Conservation (phyloP, 2,888 invertebrate genomes). For the Pemphredon lugubris region DNA sequence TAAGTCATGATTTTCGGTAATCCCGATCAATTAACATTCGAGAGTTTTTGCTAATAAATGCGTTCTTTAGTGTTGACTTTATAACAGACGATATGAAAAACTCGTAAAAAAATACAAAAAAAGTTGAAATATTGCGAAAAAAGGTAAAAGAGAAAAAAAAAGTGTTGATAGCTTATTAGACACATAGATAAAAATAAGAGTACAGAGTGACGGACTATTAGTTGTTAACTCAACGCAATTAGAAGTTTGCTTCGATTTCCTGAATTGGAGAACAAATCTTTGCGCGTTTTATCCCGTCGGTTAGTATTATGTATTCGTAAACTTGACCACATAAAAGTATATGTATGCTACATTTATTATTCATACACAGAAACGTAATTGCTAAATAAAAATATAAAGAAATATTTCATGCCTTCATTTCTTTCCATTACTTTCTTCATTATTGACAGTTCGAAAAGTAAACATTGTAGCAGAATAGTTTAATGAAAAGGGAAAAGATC, state of each 20-base stretch:
- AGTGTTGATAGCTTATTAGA: slow-evolving; percentile 73
- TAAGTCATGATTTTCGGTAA: slow-evolving; percentile 58
- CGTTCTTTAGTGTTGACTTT: slow-evolving; percentile 76
- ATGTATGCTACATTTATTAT: slow-evolving; percentile 75
- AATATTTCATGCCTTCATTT: neutral
- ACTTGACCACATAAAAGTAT: slow-evolving; percentile 59
- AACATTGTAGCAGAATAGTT: no score
- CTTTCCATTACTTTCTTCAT: no score
- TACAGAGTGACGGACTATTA: slow-evolving; percentile 62
- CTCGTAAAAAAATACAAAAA: slow-evolving; percentile 64
- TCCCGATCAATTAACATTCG: slow-evolving; percentile 74
- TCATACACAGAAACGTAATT: slow-evolving; percentile 71
- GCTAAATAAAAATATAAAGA: slow-evolving; percentile 73
- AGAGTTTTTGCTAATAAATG: slow-evolving; percentile 76
- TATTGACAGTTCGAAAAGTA: no score
- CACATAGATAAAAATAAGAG: slow-evolving; percentile 63
- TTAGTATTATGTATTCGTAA: slow-evolving; percentile 64
- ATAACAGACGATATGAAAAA: slow-evolving; percentile 69
- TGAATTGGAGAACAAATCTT: slow-evolving; percentile 41
- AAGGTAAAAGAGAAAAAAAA: slow-evolving; percentile 65
- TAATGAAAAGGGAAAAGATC: neutral
- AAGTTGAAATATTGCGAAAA: slow-evolving; percentile 56
- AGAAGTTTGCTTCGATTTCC: slow-evolving; percentile 45
- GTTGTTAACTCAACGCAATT: slow-evolving; percentile 52
- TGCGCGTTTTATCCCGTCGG: slow-evolving; percentile 51